phyloP scores from a whole-genome alignment of 2,797 vertebrate species.

The Enteromius thamalakanensis region DNA sequence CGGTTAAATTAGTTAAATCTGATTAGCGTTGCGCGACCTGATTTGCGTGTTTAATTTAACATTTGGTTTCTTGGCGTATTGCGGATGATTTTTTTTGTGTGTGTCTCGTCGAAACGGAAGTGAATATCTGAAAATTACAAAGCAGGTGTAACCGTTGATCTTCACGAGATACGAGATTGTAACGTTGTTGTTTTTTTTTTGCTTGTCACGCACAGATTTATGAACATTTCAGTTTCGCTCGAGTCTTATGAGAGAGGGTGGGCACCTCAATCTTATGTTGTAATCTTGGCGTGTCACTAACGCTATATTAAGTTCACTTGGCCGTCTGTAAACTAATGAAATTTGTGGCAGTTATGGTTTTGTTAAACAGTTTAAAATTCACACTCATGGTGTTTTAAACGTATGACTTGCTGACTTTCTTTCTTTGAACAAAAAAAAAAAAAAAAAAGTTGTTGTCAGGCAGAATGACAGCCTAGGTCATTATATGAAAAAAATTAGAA shows the following conservation, averaged over 20 bases:
- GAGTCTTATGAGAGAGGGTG: background rate
- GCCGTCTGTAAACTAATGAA: background rate
- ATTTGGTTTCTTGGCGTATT: background rate
- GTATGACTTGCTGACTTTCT: background rate
- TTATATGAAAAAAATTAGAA: background rate
- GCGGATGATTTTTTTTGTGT: background rate
- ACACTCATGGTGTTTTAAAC: background rate
- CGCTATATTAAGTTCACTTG: background rate
- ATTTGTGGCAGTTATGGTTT: background rate
- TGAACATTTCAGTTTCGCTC: background rate
- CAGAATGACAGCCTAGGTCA: background rate
- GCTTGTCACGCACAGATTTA: slow-evolving; percentile 7
- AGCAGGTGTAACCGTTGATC: slow-evolving; percentile 32
- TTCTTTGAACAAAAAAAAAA: background rate
- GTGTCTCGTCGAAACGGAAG: slow-evolving; percentile 12
- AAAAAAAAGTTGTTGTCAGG: background rate
- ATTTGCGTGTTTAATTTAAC: background rate
- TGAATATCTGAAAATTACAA: background rate
- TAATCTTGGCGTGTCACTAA: background rate
- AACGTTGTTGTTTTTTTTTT: background rate
- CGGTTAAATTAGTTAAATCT: slow-evolving; percentile 54
- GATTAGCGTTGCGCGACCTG: slow-evolving; percentile 56
- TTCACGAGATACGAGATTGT: background rate
- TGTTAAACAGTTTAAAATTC: background rate
- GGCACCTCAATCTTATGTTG: background rate